A percentile compares a stretch with the other conserved stretches of the same genome.
phyloP scores from a whole-genome alignment of 2,888 invertebrate species.

The Cosmia trapezina region DNA sequence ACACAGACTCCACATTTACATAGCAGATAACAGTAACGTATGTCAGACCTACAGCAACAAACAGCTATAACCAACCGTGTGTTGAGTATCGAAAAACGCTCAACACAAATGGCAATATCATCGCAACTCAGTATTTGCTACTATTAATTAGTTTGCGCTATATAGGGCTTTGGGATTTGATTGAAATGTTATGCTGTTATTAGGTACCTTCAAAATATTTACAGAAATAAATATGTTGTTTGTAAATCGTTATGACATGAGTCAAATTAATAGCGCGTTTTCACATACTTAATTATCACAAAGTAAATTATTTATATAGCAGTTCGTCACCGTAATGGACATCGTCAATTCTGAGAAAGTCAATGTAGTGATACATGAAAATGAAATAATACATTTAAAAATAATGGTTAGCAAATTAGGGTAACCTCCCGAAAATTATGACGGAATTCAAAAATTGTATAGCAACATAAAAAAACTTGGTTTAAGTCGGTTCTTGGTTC shows the following conservation, averaged over 20 bases:
- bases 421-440: neutral
- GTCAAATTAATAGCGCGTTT: slow-evolving; percentile 7
- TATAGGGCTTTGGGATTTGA: slow-evolving; percentile 11
- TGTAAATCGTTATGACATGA: neutral
- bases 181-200: slow-evolving; percentile 13
- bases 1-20: slow-evolving; percentile 8
- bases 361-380: slow-evolving; percentile 22
- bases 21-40: slow-evolving; percentile 6
- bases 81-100: slow-evolving; percentile 44
- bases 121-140: slow-evolving; percentile 29
- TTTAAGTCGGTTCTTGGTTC: no score
- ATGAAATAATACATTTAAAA: slow-evolving; percentile 6
- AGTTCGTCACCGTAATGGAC: slow-evolving; percentile 18
- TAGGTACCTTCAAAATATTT: slow-evolving; percentile 8
- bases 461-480: neutral
- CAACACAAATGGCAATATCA: slow-evolving; percentile 38
- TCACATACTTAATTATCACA: slow-evolving; percentile 4
- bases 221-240: slow-evolving; percentile 10
- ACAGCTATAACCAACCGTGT: slow-evolving; percentile 12
- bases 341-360: slow-evolving; percentile 28
- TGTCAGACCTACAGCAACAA: slow-evolving; percentile 1
- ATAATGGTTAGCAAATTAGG: neutral
- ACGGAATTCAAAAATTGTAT: neutral
- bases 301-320: slow-evolving; percentile 18
- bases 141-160: slow-evolving; percentile 37